Evolutionary conservation across 1,140 invertebrate species (phyloP).

Genomic region (Brachionus plicatilis): DNA sequence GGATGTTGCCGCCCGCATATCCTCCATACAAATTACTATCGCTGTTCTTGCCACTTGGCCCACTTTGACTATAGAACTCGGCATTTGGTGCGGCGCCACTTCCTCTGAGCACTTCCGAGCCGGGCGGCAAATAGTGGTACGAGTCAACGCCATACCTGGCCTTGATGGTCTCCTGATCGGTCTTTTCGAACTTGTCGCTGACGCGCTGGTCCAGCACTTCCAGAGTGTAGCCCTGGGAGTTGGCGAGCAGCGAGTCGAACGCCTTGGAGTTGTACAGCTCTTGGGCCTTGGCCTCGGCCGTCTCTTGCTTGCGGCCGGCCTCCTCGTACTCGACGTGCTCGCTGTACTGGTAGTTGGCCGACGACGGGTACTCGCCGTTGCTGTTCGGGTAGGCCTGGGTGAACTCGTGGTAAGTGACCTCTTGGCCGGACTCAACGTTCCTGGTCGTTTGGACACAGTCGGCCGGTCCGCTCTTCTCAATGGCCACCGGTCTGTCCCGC

Average conservation of each 20-base stretch:
- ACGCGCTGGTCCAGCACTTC: constrained; percentile 34
- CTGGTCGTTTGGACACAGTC: constrained; percentile 35
- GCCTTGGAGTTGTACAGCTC: constrained; percentile 14
- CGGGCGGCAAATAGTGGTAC: constrained; percentile 16
- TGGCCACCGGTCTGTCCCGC: constrained; percentile 20
- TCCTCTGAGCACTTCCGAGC: background rate
- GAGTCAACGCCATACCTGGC: constrained; percentile 20
- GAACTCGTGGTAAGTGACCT: constrained; percentile 34
- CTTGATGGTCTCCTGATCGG: constrained; percentile 33
- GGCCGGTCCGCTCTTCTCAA: constrained; percentile 5
- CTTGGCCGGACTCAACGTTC: constrained; percentile 24
- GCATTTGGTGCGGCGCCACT: background rate
- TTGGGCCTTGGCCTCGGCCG: background rate
- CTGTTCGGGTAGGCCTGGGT: background rate
- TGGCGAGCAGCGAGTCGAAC: background rate
- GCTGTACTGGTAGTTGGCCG: background rate
- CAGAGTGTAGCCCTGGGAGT: constrained; percentile 31
- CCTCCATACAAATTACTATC: constrained; percentile 8
- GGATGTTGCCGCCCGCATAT: background rate
- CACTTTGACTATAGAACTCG: constrained; percentile 13
- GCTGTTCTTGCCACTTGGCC: background rate
- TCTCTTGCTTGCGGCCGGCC: background rate
- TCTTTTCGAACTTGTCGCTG: constrained; percentile 36
- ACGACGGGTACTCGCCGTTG: constrained; percentile 12
- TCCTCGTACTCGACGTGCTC: constrained; percentile 28